Base-by-base conservation (phyloP, 1,140 invertebrate species). In the Drosophila paulistorum region DNA sequence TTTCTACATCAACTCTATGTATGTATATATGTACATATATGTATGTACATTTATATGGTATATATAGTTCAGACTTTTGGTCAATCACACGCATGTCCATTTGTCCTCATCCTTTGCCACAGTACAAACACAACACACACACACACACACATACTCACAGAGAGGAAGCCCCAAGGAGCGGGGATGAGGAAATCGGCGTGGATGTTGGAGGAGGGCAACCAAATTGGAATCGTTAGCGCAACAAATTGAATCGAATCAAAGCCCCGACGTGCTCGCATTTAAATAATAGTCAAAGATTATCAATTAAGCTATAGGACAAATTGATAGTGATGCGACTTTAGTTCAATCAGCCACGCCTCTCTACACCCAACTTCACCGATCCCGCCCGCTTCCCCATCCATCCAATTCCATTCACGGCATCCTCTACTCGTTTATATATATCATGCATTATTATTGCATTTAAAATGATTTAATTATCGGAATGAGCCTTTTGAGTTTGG, bases 281-380 rank as follows among this genome's bases (percentile, higher is more conserved):
- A 87, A 86, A 86, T 87, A 87, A 86, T 86, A 87, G 82, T 78
- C 82, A 87, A 86, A 87, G 83, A 86, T 86, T 86, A 87, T 87
- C 83, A 86, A 86, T 86, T 86, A 86, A 86, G 79, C 79, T 77
- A 57, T 73, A 79, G 82, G 74, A 72, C 82, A 87, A 86, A 86
- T 87, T 86, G 85, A 86, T 87, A 86, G 82, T 82, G 77, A 62
- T 54, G n/a, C 57, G 33, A 37, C 58, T 35, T 64, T 35, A 64
- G 62, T 51, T 48, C 26, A 64, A 64, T 39, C 20, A 62, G 41
- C 17, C 58, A 62, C 75, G 74, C 68, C 75, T 61, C 14, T 7
- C 37, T 13, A 11, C 37, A 20, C 5, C 13, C 37, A n/a, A 3
- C 17, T 30, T 14, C 42, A 48, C 20, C 13, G 6, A 1, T 26